A percentile compares a stretch with the other conserved stretches of the same genome.
These are phyloP conservation scores for Grallaria varia DNA, from an alignment of 2,113 vertebrate species.

Conservation along the genomic window DNA sequence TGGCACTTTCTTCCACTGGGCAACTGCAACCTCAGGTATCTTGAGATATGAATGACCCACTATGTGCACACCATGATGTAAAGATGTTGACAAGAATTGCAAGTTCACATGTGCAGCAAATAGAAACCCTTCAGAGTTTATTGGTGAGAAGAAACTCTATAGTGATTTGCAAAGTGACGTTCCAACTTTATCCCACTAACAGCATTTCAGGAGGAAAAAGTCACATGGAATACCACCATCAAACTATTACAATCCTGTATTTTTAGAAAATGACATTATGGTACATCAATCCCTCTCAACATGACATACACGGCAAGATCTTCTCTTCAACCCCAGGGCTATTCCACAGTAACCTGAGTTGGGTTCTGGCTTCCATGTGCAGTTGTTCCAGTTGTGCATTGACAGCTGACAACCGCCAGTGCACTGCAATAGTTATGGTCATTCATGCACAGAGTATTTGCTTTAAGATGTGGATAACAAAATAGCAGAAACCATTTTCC, in stretches of 20 bases:
- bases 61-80: neutral
- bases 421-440: neutral
- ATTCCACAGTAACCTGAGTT: neutral
- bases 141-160: slow-evolving; percentile 24
- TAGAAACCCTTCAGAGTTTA: slow-evolving; percentile 35
- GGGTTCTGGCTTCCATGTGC: neutral
- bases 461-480: neutral
- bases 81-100: neutral
- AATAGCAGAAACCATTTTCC: neutral
- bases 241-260: neutral
- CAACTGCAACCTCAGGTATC: neutral
- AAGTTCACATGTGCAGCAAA: neutral
- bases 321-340: neutral
- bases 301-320: neutral
- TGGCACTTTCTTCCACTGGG: neutral
- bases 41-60: neutral
- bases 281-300: neutral
- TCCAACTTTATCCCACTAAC: slow-evolving; percentile 21
- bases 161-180: neutral
- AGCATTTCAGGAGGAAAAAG: slow-evolving; percentile 17
- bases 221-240: neutral
- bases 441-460: neutral
- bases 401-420: neutral
- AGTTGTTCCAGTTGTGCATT: neutral
- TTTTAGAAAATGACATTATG: neutral